Evolutionary conservation across 2,797 vertebrate species (phyloP), one percentile per base, ranked within the genome.

Genomic region (Ceryle rudis): DNA sequence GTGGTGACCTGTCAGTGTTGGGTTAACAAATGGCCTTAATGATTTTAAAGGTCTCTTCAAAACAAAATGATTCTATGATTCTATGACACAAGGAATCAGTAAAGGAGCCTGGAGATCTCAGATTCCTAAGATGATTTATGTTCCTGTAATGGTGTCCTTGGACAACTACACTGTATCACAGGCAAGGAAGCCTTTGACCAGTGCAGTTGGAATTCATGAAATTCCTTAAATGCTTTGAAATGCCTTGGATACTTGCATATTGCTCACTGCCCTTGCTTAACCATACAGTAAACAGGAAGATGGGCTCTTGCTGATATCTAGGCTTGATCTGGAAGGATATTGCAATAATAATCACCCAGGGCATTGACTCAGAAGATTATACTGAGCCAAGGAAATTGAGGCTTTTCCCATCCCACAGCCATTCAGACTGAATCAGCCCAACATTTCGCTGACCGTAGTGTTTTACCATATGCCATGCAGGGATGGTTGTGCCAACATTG

Each of bases 321-420:
- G 41, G 4, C 58, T 96, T 91, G 79, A 90, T 95, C 73, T 88
- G 55, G 46, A 81, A 94, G 58, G 80, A 81, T 88, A 75, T 72
- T 81, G 19, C 39, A 37, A 31, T 69, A 91, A 87, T 41, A 46
- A 77, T 52, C 42, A 46, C 8, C 5, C 35, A 75, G 49, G 58
- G 42, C 54, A 65, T 14, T 35, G 51, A 39, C 29, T 39, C 75
- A 86, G 71, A 81, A 71, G 29, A 47, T 44, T 44, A 33, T 44
- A 29, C 41, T 60, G 25, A 84, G 20, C 62, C 35, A 83, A 86
- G 23, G 2, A 62, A 91, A 70, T 6, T 83, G 57, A 10, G 71
- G 37, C 9, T 44, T 81, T 55, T 71, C 25, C 82, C 62, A 57
- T 64, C 18, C 37, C 0, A 1, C 26, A 49, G 29, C 46, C 20